Evolutionary conservation across 1,140 invertebrate genomes (phyloP), one percentile per base, ranked within the genome.

Genomic region (Antheraea pernyi): DNA sequence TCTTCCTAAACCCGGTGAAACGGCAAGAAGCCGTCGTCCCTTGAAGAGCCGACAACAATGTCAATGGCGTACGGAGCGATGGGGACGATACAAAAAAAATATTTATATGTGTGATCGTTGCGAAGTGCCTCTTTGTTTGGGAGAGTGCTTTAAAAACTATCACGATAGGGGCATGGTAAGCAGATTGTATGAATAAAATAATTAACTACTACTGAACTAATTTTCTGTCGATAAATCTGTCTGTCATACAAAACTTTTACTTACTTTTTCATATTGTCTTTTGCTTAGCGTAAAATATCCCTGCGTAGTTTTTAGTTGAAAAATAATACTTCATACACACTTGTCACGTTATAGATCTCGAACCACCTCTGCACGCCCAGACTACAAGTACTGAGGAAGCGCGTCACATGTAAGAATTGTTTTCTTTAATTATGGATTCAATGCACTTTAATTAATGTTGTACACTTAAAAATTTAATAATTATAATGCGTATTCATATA

Each of bases 221-320:
- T 30, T 53, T 53, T 53, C 6, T 53, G 3, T 48, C 3, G 13
- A n/a, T 16, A 11, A 53, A n/a, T n/a, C n/a, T n/a, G n/a, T n/a
- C n/a, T n/a, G 7, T 53, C 6, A 13, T 11, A n/a, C 46, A 16
- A 0, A 6, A 53, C 46, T 53, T 53, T 13, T 16, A 53, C 5
- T 53, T 53, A 53, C 16, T 53, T 53, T 53, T 53, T n/a, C 46
- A 53, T 53, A 53, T 6, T 53, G 11, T 53, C 39, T 42, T 53
- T 53, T 53, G 46, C 46, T 53, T 53, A 53, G 46, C 16, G 46
- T 53, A 53, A 53, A 16, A 16, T 53, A 53, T 53, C 46, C 46
- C 46, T 53, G 46, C 46, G 46, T 53, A 53, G 13, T 53, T 53
- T 53, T 53, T 53, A 53, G 46, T n/a, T n/a, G n/a, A n/a, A n/a